Base-by-base conservation (phyloP, 2,113 vertebrate genomes). In the Calidris pugnax region DNA sequence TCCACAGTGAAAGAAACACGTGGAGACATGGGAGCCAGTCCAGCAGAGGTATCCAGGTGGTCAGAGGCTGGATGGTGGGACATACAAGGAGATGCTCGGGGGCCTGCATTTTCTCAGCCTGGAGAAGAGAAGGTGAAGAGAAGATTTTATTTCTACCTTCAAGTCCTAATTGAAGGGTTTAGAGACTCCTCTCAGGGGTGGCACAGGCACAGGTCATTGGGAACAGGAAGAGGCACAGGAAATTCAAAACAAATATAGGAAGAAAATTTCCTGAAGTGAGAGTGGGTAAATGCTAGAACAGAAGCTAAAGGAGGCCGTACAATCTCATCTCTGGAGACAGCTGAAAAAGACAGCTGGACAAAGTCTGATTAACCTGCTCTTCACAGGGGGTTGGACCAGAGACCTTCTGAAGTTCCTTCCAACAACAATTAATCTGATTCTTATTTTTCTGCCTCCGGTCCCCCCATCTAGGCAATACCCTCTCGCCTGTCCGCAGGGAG, bases 21-120 rank as follows among this genome's bases (percentile, higher is more conserved):
- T 0, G 8, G 68, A 41, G 10, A 43, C 11, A 27, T 6, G 32
- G 37, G 19, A 78, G 3, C 14, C 24, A 92, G 16, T 12, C 6
- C 33, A n/a, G 19, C 0, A 1, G 33, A 48, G 21, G 4, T 14
- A 6, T 27, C 21, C 5, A 5, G 4, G 43, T 14, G 16, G 26
- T 20, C 22, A 37, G 60, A 12, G 33, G 24, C 33, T n/a, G 27
- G 1, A 22, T 18, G 32, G 43, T 41, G 32, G 17, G 27, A 15
- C 21, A 12, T 14, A 45, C 20, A 57, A 39, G n/a, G 24, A 63
- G 43, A 24, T 43, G 16, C 20, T 55, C 27, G 59, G 14, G 14
- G 26, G 22, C 37, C 14, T 17, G 19, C 0, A 0, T 22, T 48
- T 32, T 18, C 13, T 78, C 14, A 83, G 7, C 19, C 24, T 69